A percentile compares a stretch with the other conserved stretches of the same genome.
These are phyloP conservation scores for Heliconius erato DNA, from an alignment of 2,888 invertebrate species.

Conservation along the genomic window DNA sequence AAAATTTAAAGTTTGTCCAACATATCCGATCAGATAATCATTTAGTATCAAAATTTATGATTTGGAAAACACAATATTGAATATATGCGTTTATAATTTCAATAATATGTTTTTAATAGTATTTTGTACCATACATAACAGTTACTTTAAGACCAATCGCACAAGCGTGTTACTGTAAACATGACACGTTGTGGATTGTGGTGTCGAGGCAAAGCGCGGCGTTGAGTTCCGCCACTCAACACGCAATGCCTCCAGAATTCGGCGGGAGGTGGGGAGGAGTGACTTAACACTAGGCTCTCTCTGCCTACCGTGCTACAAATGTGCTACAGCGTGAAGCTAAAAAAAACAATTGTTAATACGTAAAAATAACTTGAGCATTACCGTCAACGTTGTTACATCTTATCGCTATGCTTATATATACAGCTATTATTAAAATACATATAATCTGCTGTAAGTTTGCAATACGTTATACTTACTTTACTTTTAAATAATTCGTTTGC, in stretches of 20 bases:
- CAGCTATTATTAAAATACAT: neutral
- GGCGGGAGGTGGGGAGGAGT: too few relatives aligned
- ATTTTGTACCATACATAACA: neutral
- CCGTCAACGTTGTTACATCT: neutral
- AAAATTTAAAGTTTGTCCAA: neutral
- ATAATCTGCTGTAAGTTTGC: neutral
- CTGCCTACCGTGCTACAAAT: too few relatives aligned
- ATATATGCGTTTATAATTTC: neutral
- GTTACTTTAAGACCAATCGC: too few relatives aligned
- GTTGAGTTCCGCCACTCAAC: too few relatives aligned
- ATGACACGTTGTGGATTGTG: too few relatives aligned
- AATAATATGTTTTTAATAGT: neutral
- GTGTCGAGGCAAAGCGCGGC: too few relatives aligned
- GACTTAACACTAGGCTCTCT: too few relatives aligned
- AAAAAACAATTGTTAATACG: neutral
- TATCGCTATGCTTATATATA: neutral
- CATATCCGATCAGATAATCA: neutral
- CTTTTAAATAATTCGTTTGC: neutral
- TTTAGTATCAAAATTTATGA: neutral
- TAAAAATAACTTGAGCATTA: neutral
- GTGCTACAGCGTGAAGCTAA: too few relatives aligned
- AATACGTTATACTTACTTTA: neutral
- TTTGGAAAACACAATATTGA: neutral
- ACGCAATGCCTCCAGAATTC: too few relatives aligned
- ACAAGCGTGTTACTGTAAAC: too few relatives aligned